Percentiles rank a stretch among this genome's conserved stretches.
These are phyloP conservation scores for Pipistrellus pygmaeus DNA, from an alignment of 2,797 vertebrate genomes.

Conservation along the genomic window DNA sequence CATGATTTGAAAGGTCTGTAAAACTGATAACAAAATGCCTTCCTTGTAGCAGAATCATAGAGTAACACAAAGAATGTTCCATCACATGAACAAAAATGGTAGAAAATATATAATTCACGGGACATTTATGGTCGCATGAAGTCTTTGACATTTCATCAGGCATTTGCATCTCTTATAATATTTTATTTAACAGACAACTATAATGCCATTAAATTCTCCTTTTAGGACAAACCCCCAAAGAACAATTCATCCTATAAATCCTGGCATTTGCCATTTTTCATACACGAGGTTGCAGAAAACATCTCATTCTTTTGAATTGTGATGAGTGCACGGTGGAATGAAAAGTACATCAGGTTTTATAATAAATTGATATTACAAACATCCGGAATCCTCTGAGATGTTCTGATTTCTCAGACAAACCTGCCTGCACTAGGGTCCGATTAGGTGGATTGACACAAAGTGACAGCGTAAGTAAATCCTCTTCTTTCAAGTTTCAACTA, in stretches of 20 bases:
- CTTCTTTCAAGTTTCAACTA: constrained; percentile 59
- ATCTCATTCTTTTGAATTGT: neutral
- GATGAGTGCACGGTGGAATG: constrained; percentile 21
- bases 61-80: neutral
- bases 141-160: neutral
- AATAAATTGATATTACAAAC: neutral
- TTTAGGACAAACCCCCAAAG: constrained; percentile 4
- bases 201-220: neutral
- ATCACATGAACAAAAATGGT: neutral
- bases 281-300: neutral
- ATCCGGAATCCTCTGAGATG: neutral
- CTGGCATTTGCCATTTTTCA: neutral
- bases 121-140: neutral
- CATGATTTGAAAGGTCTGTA: neutral
- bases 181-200: constrained; percentile 14
- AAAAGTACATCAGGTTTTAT: constrained; percentile 9
- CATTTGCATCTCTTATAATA: neutral
- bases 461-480: constrained; percentile 52
- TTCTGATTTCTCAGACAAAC: constrained; percentile 31
- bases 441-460: neutral
- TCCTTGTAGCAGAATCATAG: constrained; percentile 23
- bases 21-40: neutral
- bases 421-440: neutral
- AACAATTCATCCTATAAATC: neutral
- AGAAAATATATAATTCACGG: neutral